Evolutionary conservation across 2,113 vertebrate genomes (phyloP).

Genomic region (Oxyruncus cristatus): DNA sequence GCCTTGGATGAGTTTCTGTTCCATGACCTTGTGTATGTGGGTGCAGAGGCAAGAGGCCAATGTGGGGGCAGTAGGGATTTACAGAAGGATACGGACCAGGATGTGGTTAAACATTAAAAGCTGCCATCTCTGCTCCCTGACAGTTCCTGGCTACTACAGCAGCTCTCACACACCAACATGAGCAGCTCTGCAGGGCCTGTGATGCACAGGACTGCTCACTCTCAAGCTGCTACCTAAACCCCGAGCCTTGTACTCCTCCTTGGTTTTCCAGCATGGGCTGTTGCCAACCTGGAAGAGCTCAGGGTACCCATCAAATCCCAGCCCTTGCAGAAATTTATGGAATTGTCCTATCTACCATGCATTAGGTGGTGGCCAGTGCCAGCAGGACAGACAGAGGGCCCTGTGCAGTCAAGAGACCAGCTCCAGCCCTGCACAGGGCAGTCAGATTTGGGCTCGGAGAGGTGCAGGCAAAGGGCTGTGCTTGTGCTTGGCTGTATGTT

Average conservation of each 20-base stretch:
- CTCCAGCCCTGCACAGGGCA: not conserved
- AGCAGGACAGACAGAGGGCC: not conserved
- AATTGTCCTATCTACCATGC: accelerated
- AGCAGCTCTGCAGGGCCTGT: accelerated
- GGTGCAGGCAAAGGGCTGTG: not conserved
- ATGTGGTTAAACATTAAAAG: not conserved
- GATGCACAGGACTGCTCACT: not conserved
- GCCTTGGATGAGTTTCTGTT: not conserved
- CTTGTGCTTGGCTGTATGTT: accelerated
- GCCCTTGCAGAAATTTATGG: not conserved
- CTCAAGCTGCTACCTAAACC: not conserved
- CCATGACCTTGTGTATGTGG: accelerated
- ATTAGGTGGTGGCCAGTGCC: not conserved
- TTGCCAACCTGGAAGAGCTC: accelerated
- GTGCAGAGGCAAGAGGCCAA: not conserved
- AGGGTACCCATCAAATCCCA: not conserved
- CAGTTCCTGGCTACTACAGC: not conserved
- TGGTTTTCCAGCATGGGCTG: not conserved
- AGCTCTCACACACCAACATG: accelerated
- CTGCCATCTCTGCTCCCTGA: not conserved
- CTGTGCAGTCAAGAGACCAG: not conserved
- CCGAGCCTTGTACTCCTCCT: accelerated
- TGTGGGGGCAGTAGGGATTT: accelerated
- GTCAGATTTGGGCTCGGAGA: not conserved
- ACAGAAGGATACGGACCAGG: not conserved